Evolutionary conservation across 2,888 invertebrate species (phyloP).

Genomic region (Ryuthela nishihirai): DNA sequence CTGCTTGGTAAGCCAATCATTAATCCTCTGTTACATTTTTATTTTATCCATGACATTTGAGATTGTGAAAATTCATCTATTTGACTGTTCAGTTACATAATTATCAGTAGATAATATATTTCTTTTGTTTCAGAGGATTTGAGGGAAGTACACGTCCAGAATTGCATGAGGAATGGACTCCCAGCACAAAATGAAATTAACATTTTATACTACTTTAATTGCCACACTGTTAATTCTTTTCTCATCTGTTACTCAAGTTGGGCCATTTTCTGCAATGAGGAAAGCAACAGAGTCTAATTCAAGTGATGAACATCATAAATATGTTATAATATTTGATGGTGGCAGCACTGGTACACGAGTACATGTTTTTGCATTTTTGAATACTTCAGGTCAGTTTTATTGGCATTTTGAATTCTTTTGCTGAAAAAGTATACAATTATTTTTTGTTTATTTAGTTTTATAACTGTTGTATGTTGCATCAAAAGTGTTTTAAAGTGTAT

Average conservation of each 20-base stretch:
- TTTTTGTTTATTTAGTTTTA: slow-evolving; percentile 5
- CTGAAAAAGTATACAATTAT: slow-evolving; percentile 11
- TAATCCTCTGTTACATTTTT: no score
- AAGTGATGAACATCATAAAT: slow-evolving; percentile 45
- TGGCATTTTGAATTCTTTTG: not conserved
- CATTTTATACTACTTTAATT: slow-evolving; percentile 21
- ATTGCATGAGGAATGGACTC: no score
- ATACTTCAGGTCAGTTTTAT: slow-evolving; percentile 40
- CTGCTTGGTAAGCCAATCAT: no score
- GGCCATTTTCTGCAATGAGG: slow-evolving; percentile 17
- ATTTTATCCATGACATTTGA: no score
- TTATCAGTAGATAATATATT: no score
- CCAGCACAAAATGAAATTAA: slow-evolving; percentile 21
- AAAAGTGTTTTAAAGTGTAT: not conserved
- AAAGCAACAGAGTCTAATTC: slow-evolving; percentile 1
- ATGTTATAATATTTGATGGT: slow-evolving; percentile 88
- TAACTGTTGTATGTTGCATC: not conserved
- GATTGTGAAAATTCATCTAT: no score
- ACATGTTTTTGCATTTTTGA: slow-evolving; percentile 50
- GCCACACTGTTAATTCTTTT: slow-evolving; percentile 26
- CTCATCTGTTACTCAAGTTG: slow-evolving; percentile 26
- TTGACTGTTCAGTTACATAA: no score
- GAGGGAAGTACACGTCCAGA: no score
- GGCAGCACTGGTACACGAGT: slow-evolving; percentile 85
- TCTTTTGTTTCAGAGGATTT: no score